phyloP scores from a whole-genome alignment of 2,797 vertebrate species.

The Glossophaga mutica region DNA sequence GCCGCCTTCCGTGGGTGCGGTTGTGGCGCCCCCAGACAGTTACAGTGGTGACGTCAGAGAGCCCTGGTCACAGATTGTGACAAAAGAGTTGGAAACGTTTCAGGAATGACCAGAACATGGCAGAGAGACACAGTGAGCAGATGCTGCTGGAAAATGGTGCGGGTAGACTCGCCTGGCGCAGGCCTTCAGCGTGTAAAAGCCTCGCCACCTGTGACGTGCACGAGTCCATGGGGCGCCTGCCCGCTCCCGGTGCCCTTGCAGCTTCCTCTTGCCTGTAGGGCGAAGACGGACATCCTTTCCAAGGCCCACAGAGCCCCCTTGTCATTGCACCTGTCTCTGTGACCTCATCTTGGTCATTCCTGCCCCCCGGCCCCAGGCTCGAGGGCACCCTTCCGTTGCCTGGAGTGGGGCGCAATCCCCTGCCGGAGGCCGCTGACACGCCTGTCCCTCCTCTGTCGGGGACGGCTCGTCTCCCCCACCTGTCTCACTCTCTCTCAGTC shows the following conservation, averaged over 20 bases:
- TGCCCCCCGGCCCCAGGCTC: not conserved
- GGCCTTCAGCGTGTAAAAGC: not conserved
- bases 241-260: not conserved
- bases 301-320: fast-evolving
- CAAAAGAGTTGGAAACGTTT: too few species aligned
- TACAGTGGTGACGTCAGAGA: too few species aligned
- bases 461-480: not conserved
- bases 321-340: not conserved
- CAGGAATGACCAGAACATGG: too few species aligned
- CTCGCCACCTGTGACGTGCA: fast-evolving
- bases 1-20: not conserved
- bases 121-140: not conserved
- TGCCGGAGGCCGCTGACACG: not conserved
- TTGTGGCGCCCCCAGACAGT: too few species aligned
- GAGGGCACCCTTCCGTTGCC: too few species aligned
- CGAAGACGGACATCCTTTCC: not conserved
- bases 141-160: not conserved
- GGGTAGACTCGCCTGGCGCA: too few species aligned
- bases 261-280: not conserved
- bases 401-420: fast-evolving
- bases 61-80: too few species aligned
- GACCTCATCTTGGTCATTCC: not conserved
- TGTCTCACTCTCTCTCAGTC: not conserved
- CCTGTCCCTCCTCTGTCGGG: too few species aligned
- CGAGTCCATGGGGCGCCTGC: not conserved